Evolutionary conservation across 2,113 vertebrate genomes (phyloP).

Genomic region (Actenoides lindsayi): DNA sequence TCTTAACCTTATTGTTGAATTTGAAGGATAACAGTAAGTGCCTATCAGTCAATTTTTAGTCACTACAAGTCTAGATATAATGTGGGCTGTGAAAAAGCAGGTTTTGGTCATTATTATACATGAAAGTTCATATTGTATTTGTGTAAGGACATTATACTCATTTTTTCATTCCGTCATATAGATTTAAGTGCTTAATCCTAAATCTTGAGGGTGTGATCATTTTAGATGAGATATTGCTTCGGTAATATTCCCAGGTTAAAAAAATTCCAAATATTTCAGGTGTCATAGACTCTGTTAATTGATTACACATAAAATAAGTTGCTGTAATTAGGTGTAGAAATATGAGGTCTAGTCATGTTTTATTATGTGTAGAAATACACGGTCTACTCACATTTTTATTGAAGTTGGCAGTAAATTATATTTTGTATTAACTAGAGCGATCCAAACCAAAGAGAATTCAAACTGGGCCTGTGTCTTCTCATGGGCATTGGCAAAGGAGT

Average conservation of each 20-base stretch:
- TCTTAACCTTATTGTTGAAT: constrained; percentile 16
- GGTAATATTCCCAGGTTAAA: background rate
- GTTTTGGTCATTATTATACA: background rate
- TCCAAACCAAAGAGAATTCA: background rate
- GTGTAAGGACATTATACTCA: background rate
- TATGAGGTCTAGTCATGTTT: background rate
- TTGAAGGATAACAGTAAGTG: constrained; percentile 29
- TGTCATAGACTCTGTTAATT: background rate
- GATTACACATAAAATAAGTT: fast-evolving
- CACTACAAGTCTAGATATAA: background rate
- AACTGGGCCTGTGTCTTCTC: background rate
- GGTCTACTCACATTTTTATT: background rate
- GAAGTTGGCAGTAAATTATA: background rate
- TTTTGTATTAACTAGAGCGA: background rate
- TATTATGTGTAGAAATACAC: background rate
- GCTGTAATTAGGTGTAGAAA: background rate
- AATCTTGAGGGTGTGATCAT: background rate
- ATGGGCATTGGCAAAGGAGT: background rate
- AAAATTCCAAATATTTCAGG: background rate
- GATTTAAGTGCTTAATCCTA: background rate
- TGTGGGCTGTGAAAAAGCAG: background rate
- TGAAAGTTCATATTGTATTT: background rate
- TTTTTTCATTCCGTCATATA: background rate
- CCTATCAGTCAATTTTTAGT: constrained; percentile 12
- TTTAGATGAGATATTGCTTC: background rate